phyloP scores from a whole-genome alignment of 2,888 invertebrate species.

The Candidula unifasciata region DNA sequence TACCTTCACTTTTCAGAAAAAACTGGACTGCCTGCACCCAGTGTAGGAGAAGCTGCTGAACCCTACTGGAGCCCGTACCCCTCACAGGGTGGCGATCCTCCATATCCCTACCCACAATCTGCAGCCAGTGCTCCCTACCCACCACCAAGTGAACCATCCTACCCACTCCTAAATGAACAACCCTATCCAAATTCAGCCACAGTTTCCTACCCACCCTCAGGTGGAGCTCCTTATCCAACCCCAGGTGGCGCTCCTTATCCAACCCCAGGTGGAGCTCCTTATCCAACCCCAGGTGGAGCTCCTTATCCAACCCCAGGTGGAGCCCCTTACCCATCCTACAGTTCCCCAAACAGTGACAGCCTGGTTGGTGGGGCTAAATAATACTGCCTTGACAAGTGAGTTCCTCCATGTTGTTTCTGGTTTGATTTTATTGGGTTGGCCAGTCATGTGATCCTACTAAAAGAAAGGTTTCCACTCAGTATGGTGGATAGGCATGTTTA shows the following conservation, averaged over 20 bases:
- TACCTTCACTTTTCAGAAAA: not conserved
- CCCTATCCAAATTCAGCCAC: not conserved
- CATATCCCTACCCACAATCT: not conserved
- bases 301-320: not conserved
- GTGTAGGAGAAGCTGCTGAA: not conserved
- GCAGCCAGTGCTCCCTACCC: not conserved
- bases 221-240: not conserved
- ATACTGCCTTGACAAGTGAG: not conserved
- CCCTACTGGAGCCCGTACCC: not conserved
- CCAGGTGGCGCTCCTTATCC: not conserved
- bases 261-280: not conserved
- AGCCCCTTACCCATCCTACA: not conserved
- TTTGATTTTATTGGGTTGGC: too few relatives aligned
- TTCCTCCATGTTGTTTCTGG: not conserved
- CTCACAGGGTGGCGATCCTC: not conserved
- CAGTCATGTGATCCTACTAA: too few relatives aligned
- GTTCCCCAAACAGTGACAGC: not conserved
- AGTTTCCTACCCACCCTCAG: not conserved
- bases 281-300: not conserved
- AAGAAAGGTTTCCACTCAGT: too few relatives aligned
- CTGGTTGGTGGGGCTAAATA: not conserved
- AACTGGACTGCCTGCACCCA: slow-evolving; percentile 1
- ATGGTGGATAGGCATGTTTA: too few relatives aligned
- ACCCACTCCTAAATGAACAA: not conserved
- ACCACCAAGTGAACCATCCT: not conserved